phyloP scores from a whole-genome alignment of 2,888 invertebrate genomes.

The Nomada fucata region DNA sequence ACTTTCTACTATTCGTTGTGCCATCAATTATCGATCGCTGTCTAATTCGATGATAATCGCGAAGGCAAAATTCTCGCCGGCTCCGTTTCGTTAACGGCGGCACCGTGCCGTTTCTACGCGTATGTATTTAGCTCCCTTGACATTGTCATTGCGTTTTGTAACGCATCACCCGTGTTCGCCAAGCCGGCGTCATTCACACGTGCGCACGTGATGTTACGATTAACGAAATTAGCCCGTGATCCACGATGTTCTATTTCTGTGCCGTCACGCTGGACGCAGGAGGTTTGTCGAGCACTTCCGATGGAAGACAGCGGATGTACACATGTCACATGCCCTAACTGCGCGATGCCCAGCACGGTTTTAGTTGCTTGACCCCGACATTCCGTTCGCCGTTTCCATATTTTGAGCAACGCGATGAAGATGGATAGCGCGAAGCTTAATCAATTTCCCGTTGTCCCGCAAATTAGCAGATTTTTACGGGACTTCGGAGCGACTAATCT shows the following conservation, averaged over 20 bases:
- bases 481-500: neutral
- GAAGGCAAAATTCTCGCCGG: slow-evolving; percentile 8
- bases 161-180: slow-evolving; percentile 43
- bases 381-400: neutral
- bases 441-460: neutral
- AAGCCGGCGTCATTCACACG: slow-evolving; percentile 43
- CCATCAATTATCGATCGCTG: neutral
- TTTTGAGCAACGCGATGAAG: neutral
- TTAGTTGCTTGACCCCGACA: slow-evolving; percentile 1
- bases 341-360: slow-evolving; percentile 28
- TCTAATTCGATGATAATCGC: neutral
- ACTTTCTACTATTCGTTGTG: too few species aligned
- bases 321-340: slow-evolving; percentile 25
- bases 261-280: slow-evolving; percentile 56
- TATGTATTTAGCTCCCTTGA: slow-evolving; percentile 61
- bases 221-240: slow-evolving; percentile 29
- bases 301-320: slow-evolving; percentile 39
- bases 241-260: slow-evolving; percentile 63
- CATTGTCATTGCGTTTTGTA: slow-evolving; percentile 62
- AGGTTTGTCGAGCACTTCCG: slow-evolving; percentile 55
- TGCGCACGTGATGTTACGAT: slow-evolving; percentile 49
- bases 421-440: neutral
- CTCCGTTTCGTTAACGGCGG: neutral
- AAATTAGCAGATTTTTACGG: neutral
- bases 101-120: slow-evolving; percentile 19